Base-by-base conservation (phyloP, 2,797 vertebrate species). In the Xenentodon cancila region DNA sequence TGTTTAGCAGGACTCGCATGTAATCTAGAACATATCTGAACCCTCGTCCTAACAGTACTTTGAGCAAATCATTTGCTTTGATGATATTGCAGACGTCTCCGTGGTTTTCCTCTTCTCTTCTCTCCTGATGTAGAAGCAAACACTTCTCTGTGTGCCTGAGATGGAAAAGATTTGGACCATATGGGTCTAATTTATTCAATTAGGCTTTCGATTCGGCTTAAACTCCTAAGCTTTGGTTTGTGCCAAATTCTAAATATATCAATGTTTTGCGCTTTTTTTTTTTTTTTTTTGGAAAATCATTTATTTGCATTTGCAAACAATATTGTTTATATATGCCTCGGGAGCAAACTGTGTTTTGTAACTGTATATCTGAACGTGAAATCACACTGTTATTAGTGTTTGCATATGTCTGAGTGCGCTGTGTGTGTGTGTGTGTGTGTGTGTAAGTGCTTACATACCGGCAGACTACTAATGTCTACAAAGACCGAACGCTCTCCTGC, bases 391-490 rank as follows among this genome's bases (percentile, higher is more conserved):
- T 77, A 79, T 46, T 21, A 64, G 37, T 60, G 13, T 46, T 18
- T 50, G 45, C 47, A 27, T 64, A 7, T 27, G 27, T 27, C 27
- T 27, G 4, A 32, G 6, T 32, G 32, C 43, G n/a, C n/a, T 52
- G 52, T 16, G 45, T 17, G 66, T 18, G 42, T 64, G 56, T 58
- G 32, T 52, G 52, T 16, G 45, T 17, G 66, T 18, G 42, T 64
- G 56, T 58, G 32, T 32, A 9, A 32, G 32, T 7, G 32, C 8
- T 53, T 53, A 12, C 8, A 27, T 64, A 46, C 67, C 17, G 9
- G 59, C 52, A 77, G 79, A 72, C 68, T 60, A 64, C 52, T 75
- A 84, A 80, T 80, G 72, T 82, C 80, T 76, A 78, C 82, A 76
- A 71, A 80, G 66, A 69, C 72, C 49, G 1, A 7, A 32, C 7